Evolutionary conservation across 2,113 vertebrate species (phyloP).

Genomic region (Pelmatolapia mariae): DNA sequence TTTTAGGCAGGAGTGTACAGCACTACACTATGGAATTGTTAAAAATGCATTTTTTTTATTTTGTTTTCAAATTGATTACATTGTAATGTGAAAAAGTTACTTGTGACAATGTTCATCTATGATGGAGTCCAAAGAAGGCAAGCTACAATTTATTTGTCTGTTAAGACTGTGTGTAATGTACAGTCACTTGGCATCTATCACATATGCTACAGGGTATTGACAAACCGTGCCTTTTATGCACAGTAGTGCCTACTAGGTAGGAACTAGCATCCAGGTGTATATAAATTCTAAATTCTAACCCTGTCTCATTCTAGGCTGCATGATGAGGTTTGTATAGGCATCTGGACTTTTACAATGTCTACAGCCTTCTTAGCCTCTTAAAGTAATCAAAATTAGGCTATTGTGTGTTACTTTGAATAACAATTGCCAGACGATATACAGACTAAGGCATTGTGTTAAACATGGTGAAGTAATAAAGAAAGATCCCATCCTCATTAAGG

Average conservation of each 20-base stretch:
- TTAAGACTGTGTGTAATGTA: background rate
- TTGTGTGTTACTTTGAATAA: background rate
- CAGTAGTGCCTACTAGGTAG: background rate
- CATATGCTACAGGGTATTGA: background rate
- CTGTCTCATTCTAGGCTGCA: background rate
- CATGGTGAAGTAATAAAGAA: background rate
- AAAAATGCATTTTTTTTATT: accelerated
- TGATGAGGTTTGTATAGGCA: background rate
- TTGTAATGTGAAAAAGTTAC: background rate
- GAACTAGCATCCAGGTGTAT: background rate
- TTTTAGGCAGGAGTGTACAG: background rate
- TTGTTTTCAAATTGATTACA: accelerated
- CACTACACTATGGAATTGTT: background rate
- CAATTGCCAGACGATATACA: background rate
- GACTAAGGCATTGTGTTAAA: background rate
- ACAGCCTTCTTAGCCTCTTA: background rate
- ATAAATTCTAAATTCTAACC: background rate
- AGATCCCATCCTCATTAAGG: accelerated
- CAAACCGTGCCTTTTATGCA: background rate
- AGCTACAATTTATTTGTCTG: background rate
- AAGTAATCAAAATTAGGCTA: background rate
- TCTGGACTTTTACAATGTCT: background rate
- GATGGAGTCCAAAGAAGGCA: background rate
- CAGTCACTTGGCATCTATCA: background rate
- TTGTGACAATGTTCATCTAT: background rate